Evolutionary conservation across 2,888 invertebrate genomes (phyloP), one percentile per base, ranked within the genome.

Genomic region (Caenorhabditis panamensis): DNA sequence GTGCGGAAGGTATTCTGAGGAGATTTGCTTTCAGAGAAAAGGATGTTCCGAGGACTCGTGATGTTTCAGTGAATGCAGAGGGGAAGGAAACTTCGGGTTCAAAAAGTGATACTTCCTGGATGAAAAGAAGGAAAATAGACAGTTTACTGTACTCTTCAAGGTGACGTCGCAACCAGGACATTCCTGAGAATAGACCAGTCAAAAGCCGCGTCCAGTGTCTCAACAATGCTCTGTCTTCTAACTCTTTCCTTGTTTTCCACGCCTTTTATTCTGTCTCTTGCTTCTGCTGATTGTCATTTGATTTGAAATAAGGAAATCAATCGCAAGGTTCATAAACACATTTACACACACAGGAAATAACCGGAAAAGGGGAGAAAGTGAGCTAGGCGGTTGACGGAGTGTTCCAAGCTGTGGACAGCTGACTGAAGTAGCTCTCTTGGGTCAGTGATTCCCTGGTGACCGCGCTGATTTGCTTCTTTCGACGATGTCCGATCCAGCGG

Each of bases 351-450:
- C 0, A 18, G 20, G 47, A 44, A 37, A 37, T 4, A 59, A 11
- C n/a, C 36, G 20, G 58, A 41, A 16, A 9, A 16, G 41, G 16
- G 16, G 41, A 16, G 6, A 41, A 13, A 41, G 31, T 41, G 11
- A 24, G 22, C 24, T 24, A 49, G 24, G 11, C 24, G 24, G 31
- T 8, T 2, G 18, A 8, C 11, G 59, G 59, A 41, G 16, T 41
- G 16, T 20, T 75, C 73, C 73, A 75, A 13, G 37, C 61, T 0
- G 28, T 24, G n/a, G 41, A 53, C 51, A 75, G 49, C 51, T 59
- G 41, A 26, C 13, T 66, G 22, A 75, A 75, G 28, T 66, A 49
- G 51, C 44, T 53, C 13, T 75, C 58, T 44, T 75, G 73, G 24
- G 66, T 75, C n/a, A 53, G 11, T 5, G 73, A 75, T 37, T 66